Conservation (phyloP, 92 coral and sea anemone species). For the Bergia puertoricense region DNA sequence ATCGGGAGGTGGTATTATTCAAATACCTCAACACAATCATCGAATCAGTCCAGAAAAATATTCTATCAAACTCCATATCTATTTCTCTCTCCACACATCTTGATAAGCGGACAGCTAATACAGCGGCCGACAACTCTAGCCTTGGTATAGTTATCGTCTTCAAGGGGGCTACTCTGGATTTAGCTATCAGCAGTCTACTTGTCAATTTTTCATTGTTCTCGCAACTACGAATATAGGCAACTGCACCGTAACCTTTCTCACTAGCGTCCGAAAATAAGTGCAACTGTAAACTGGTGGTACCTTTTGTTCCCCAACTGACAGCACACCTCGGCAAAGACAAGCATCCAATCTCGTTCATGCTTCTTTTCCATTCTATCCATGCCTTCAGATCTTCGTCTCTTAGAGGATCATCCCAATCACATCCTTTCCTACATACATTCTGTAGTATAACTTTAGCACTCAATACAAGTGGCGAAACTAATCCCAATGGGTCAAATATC, state of each 20-base stretch:
- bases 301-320: neutral
- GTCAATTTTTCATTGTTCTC: no score
- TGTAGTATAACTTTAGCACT: neutral
- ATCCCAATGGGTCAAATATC: constrained; percentile 30
- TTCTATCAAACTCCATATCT: neutral
- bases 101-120: constrained; percentile 20
- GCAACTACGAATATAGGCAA: constrained; percentile 41
- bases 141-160: constrained; percentile 45
- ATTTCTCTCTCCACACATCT: constrained; percentile 16
- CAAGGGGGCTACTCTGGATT: constrained; percentile 39
- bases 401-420: constrained; percentile 34
- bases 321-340: neutral
- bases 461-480: neutral
- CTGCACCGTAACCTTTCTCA: no score
- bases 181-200: constrained; percentile 32
- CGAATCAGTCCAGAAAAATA: constrained; percentile 48
- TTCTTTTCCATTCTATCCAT: constrained; percentile 18
- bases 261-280: constrained; percentile 49
- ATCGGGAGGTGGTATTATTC: constrained; percentile 14
- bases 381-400: neutral
- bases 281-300: neutral
- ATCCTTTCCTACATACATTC: constrained; percentile 2
- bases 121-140: constrained; percentile 36
- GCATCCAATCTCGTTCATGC: neutral
- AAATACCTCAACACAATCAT: constrained; percentile 27